phyloP scores from a whole-genome alignment of 1,140 invertebrate species.

The Charaxes varanes region DNA sequence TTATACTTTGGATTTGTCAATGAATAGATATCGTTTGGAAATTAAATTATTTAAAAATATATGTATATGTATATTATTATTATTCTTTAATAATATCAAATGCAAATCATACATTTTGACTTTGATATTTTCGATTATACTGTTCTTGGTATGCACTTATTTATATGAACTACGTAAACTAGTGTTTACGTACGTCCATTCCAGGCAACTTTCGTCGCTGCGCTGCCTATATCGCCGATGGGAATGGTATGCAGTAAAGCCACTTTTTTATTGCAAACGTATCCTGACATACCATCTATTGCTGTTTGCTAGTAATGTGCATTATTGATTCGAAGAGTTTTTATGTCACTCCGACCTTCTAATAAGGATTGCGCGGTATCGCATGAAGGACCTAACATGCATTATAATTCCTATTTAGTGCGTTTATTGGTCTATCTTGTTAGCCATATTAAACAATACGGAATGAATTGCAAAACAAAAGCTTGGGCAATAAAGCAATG shows the following conservation, averaged over 20 bases:
- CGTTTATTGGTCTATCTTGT: slow-evolving; percentile 13
- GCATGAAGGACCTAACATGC: background rate
- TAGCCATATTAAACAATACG: background rate
- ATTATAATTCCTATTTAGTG: slow-evolving; percentile 8
- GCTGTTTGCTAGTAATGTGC: slow-evolving; percentile 22
- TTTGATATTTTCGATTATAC: no score
- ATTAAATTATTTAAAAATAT: no score
- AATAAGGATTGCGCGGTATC: slow-evolving; percentile 10
- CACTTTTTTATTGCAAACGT: slow-evolving; percentile 15
- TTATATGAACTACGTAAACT: no score
- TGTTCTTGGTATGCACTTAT: no score
- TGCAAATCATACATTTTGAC: no score
- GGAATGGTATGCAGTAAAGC: slow-evolving; percentile 21
- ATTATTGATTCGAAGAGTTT: slow-evolving; percentile 23
- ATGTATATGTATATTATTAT: no score
- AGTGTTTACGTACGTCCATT: no score
- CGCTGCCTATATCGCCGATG: slow-evolving; percentile 7
- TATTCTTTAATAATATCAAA: no score
- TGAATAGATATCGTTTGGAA: no score
- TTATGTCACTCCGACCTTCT: slow-evolving; percentile 9
- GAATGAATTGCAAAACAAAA: background rate
- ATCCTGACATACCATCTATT: slow-evolving; percentile 22
- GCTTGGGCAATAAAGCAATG: background rate
- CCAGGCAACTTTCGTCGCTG: no score
- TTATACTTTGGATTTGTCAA: no score